phyloP scores from a whole-genome alignment of 2,113 vertebrate genomes.

The Pica pica region DNA sequence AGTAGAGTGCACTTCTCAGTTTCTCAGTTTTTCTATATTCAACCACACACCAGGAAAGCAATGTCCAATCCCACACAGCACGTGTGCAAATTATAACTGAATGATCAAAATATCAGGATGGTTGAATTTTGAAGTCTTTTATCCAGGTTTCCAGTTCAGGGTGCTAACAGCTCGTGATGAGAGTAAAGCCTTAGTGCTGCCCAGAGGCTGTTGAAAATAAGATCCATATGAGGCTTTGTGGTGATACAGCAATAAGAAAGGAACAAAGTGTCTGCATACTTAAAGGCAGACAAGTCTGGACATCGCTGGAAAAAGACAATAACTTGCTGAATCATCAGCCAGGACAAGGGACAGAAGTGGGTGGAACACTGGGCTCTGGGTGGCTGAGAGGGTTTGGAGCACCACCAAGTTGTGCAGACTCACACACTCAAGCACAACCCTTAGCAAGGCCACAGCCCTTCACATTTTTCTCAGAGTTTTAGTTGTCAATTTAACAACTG shows the following conservation, averaged over 20 bases:
- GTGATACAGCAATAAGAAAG: background rate
- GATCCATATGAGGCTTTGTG: background rate
- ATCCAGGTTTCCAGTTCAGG: background rate
- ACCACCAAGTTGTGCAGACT: background rate
- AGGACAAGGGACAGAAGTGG: background rate
- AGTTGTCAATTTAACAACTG: background rate
- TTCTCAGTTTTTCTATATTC: background rate
- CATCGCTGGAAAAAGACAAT: background rate
- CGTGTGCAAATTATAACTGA: background rate
- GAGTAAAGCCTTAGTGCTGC: background rate
- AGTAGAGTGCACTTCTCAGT: background rate
- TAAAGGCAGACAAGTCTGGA: background rate
- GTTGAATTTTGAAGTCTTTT: background rate
- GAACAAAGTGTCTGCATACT: background rate
- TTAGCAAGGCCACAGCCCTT: background rate
- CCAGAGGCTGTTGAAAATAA: background rate
- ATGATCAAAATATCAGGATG: background rate
- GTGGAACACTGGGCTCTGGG: background rate
- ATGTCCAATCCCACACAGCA: background rate
- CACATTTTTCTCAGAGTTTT: background rate
- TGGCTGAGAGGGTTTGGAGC: background rate
- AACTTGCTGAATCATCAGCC: background rate
- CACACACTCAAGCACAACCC: background rate
- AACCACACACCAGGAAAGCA: rapidly evolving
- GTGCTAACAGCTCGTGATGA: background rate